Percentiles rank a stretch among this genome's conserved stretches.
phyloP scores from a whole-genome alignment of 2,888 invertebrate species.

The Cremastinae sp. region DNA sequence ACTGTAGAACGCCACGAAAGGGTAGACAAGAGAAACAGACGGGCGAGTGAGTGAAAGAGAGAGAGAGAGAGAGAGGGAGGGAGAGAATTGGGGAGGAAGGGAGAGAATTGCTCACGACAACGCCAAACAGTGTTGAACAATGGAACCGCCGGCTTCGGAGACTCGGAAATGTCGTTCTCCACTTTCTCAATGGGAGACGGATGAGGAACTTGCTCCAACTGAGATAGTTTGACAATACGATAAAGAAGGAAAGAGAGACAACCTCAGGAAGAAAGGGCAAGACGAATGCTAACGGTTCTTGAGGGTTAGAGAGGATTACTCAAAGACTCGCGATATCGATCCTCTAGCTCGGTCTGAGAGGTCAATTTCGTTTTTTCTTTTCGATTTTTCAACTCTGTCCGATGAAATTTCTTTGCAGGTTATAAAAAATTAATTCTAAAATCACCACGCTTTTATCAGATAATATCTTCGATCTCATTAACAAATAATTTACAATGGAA shows the following conservation, averaged over 20 bases:
- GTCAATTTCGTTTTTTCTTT: too few species aligned
- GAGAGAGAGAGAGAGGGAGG: slow-evolving; percentile 47
- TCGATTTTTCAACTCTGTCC: too few species aligned
- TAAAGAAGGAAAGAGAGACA: slow-evolving; percentile 63
- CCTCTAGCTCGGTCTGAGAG: too few species aligned
- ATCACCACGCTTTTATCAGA: too few species aligned
- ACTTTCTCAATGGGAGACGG: slow-evolving; percentile 76
- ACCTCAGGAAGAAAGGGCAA: slow-evolving; percentile 55
- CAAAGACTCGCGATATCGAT: slow-evolving; percentile 38
- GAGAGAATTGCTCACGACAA: slow-evolving; percentile 60
- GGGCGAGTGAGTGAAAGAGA: slow-evolving; percentile 22
- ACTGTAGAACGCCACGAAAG: slow-evolving; percentile 32
- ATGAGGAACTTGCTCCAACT: slow-evolving; percentile 75
- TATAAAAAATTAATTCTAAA: too few species aligned
- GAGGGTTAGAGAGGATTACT: slow-evolving; percentile 31
- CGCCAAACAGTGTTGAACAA: slow-evolving; percentile 67
- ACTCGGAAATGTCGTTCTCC: slow-evolving; percentile 78
- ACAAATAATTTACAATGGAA: too few species aligned
- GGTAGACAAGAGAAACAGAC: slow-evolving; percentile 31
- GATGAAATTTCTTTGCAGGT: too few species aligned
- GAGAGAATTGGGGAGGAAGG: slow-evolving; percentile 38
- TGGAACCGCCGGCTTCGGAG: slow-evolving; percentile 70
- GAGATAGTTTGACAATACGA: slow-evolving; percentile 74
- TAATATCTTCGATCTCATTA: too few species aligned
- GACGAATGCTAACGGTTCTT: slow-evolving; percentile 73